Conservation (phyloP, 2,888 invertebrate genomes). For the Leucophora obtusa region DNA sequence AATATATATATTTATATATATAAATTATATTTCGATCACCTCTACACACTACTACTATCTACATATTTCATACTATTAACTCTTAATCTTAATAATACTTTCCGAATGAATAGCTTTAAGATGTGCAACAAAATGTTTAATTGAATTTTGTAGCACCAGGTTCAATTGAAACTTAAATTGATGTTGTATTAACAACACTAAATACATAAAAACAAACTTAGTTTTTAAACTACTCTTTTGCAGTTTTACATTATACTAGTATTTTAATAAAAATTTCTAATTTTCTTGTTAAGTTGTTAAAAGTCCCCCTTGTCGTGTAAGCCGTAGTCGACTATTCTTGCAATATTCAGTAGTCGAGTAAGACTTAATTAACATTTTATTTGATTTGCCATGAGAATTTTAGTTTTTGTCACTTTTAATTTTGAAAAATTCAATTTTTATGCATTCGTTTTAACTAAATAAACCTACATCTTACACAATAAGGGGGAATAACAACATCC, state of each 20-base stretch:
- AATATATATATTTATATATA: not conserved
- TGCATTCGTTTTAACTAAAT: too few species aligned
- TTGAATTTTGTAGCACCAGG: conserved; percentile 30
- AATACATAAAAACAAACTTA: not conserved
- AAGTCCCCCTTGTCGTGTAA: too few species aligned
- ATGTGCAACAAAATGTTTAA: conserved; percentile 40
- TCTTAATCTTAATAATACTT: conserved; percentile 41
- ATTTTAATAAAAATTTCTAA: too few species aligned
- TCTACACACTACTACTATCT: conserved; percentile 17
- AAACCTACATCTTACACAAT: too few species aligned
- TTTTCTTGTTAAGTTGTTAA: too few species aligned
- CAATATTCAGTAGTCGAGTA: too few species aligned
- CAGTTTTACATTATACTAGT: not conserved
- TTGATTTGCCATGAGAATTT: too few species aligned
- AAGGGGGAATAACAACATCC: not conserved
- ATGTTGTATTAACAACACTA: conserved; percentile 31
- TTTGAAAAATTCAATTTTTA: too few species aligned
- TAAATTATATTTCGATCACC: conserved; percentile 17
- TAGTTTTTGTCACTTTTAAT: too few species aligned
- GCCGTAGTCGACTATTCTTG: too few species aligned
- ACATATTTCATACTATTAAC: conserved; percentile 30
- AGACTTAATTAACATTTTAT: too few species aligned
- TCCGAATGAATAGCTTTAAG: conserved; percentile 61
- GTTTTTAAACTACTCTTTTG: not conserved
- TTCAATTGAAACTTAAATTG: conserved; percentile 32